A percentile compares a stretch with the other conserved stretches of the same genome.
These are phyloP conservation scores for Drosophila nigritarsus DNA, from an alignment of 2,888 invertebrate genomes.

Conservation along the genomic window DNA sequence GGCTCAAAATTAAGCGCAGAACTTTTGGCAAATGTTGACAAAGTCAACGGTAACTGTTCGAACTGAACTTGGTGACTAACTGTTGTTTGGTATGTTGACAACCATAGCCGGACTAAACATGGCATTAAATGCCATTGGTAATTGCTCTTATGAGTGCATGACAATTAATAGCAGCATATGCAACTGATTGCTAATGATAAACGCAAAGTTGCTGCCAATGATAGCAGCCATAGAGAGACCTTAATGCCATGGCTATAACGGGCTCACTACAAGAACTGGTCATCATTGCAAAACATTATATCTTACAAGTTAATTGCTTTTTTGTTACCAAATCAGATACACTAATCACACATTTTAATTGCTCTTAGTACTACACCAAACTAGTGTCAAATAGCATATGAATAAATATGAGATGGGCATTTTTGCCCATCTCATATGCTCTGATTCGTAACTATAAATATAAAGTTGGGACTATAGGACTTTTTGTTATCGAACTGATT, in stretches of 20 bases:
- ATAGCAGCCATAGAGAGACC: constrained; percentile 11
- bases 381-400: background rate
- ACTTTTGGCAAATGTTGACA: constrained; percentile 71
- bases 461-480: background rate
- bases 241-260: background rate
- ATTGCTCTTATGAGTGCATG: constrained; percentile 60
- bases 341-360: background rate
- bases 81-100: constrained; percentile 60
- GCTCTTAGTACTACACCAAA: background rate
- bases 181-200: constrained; percentile 27
- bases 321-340: background rate
- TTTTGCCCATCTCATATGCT: no score
- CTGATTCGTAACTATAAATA: background rate
- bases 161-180: constrained; percentile 22
- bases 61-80: constrained; percentile 58
- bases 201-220: constrained; percentile 19
- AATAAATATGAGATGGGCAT: background rate
- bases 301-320: background rate
- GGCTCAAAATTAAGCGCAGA: constrained; percentile 53
- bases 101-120: constrained; percentile 43
- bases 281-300: background rate
- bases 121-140: constrained; percentile 65
- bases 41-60: constrained; percentile 63
- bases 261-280: background rate
- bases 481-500: background rate